Percentiles rank a stretch among this genome's conserved stretches.
These are phyloP conservation scores for Manacus vitellinus DNA, from an alignment of 2,113 vertebrate species.

Conservation along the genomic window DNA sequence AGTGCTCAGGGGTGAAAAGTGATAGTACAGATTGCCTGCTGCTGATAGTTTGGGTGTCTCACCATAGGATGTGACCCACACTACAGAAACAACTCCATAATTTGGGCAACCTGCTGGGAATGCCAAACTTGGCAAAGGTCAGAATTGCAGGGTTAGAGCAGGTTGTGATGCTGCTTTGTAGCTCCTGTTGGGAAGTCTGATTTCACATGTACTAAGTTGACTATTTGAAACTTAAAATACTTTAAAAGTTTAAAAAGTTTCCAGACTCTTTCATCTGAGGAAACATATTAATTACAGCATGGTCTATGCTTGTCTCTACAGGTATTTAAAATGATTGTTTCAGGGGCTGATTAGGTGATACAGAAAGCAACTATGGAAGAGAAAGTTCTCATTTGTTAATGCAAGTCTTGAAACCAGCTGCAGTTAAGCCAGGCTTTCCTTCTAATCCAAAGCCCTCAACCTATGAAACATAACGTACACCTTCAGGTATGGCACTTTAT, in stretches of 20 bases:
- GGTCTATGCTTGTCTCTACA: not conserved
- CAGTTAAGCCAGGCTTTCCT: not conserved
- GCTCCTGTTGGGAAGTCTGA: not conserved
- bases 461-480: not conserved
- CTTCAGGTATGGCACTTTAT: not conserved
- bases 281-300: not conserved
- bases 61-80: not conserved
- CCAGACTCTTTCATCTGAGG: not conserved
- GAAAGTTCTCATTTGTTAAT: not conserved
- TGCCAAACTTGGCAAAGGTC: not conserved
- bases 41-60: not conserved
- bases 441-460: not conserved
- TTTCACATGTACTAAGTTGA: not conserved
- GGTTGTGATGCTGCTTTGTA: fast-evolving
- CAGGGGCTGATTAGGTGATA: not conserved
- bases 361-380: not conserved
- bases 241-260: not conserved
- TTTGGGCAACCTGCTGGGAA: not conserved
- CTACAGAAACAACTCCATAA: not conserved
- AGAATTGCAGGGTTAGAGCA: not conserved
- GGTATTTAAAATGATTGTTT: not conserved
- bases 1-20: not conserved
- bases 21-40: not conserved
- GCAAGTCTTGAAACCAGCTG: not conserved
- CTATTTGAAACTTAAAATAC: not conserved